A percentile compares a stretch with the other conserved stretches of the same genome.
phyloP scores from a whole-genome alignment of 2,797 vertebrate species.

The Telmatherina bonti region DNA sequence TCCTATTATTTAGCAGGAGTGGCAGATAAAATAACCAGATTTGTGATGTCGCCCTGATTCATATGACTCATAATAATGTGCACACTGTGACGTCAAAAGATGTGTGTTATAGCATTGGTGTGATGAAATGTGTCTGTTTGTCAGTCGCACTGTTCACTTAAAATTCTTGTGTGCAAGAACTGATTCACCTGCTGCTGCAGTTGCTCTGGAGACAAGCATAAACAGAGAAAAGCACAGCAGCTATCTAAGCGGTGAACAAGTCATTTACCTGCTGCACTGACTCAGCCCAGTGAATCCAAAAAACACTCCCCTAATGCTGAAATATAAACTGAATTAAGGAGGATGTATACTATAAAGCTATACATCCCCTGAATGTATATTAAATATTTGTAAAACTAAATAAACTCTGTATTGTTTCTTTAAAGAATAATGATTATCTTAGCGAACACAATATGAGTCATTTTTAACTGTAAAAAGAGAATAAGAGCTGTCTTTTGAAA shows the following conservation, averaged over 20 bases:
- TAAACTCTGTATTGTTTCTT: no score
- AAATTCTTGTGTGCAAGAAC: not conserved
- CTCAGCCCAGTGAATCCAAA: no score
- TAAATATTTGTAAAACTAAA: no score
- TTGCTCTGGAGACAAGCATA: conserved; percentile 62
- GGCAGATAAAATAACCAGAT: not conserved
- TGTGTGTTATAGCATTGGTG: conserved; percentile 2
- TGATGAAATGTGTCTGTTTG: conserved; percentile 44
- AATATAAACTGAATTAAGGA: no score
- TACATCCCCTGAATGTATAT: no score
- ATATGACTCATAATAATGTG: conserved; percentile 25
- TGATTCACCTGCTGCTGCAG: conserved; percentile 49
- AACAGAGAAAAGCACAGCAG: conserved; percentile 44
- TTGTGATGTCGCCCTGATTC: not conserved
- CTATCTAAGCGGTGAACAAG: conserved; percentile 19
- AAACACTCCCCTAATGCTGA: no score
- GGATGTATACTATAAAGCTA: no score
- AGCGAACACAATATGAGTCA: no score
- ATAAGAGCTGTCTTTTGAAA: not conserved
- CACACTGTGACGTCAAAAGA: conserved; percentile 33
- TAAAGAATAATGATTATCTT: no score
- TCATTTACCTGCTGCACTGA: conserved; percentile 27
- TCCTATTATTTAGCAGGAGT: not conserved
- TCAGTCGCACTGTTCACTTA: conserved; percentile 38
- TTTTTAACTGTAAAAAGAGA: no score